A percentile compares a stretch with the other conserved stretches of the same genome.
Evolutionary conservation across 1,140 invertebrate species (phyloP).

Genomic region (Sycophila sp.): DNA sequence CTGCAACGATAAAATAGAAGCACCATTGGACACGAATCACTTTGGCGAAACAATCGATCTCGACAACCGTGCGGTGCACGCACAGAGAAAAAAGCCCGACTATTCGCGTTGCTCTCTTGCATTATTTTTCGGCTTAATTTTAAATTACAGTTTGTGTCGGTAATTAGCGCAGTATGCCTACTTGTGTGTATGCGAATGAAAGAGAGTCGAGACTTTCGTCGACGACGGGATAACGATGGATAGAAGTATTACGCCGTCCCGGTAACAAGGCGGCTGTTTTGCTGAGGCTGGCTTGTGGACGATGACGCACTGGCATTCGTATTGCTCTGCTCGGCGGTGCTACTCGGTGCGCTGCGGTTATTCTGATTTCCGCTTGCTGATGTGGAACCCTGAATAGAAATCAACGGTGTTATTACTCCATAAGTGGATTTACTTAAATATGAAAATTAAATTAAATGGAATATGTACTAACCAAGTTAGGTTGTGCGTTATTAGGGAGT

Average conservation of each 20-base stretch:
- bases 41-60: neutral
- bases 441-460: neutral
- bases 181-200: slow-evolving; percentile 20
- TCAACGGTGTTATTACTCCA: too few species aligned
- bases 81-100: neutral
- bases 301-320: slow-evolving; percentile 7
- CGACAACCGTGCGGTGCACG: neutral
- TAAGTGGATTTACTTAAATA: too few species aligned
- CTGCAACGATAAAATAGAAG: too few species aligned
- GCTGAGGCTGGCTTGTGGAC: slow-evolving; percentile 47
- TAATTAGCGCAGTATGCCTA: slow-evolving; percentile 25
- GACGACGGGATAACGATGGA: slow-evolving; percentile 18
- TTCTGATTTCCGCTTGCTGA: slow-evolving; percentile 17
- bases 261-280: slow-evolving; percentile 56
- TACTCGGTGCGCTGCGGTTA: slow-evolving; percentile 45
- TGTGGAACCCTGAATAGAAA: slow-evolving; percentile 2
- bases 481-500: slow-evolving; percentile 36
- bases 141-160: slow-evolving; percentile 31
- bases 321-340: neutral
- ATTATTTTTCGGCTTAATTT: too few species aligned
- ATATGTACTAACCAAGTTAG: neutral
- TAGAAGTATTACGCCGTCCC: slow-evolving; percentile 56
- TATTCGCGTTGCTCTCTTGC: too few species aligned
- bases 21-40: neutral
- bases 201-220: slow-evolving; percentile 22